These are phyloP conservation scores for Chrysemys picta DNA, from an alignment of 2,113 vertebrate species.

Conservation along the genomic window DNA sequence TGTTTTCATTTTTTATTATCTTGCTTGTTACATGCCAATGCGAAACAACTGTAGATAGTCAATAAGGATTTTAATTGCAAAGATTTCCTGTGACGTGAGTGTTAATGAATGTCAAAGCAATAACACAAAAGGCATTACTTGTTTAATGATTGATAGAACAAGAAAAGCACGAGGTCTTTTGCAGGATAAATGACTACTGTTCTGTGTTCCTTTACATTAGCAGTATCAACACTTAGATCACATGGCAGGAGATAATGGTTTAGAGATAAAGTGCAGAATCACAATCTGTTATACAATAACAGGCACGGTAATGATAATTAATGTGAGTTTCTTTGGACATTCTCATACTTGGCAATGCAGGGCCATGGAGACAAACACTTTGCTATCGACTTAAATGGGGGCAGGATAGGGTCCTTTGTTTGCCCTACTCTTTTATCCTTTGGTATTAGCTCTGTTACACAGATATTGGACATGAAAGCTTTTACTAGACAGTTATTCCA, in stretches of 20 bases:
- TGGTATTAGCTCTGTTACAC: not conserved
- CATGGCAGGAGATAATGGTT: constrained; percentile 78
- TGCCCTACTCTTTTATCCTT: not conserved
- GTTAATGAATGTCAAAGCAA: constrained; percentile 87
- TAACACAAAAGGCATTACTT: constrained; percentile 84
- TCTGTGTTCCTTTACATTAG: constrained; percentile 81
- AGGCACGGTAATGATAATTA: constrained; percentile 71
- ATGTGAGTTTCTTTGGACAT: constrained; percentile 62
- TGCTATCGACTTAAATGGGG: constrained; percentile 24
- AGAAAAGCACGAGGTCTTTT: constrained; percentile 83
- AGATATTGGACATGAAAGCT: not conserved
- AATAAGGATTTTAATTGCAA: constrained; percentile 81
- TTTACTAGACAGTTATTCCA: not conserved
- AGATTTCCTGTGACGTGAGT: constrained; percentile 85
- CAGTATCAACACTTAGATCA: constrained; percentile 81
- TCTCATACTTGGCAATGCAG: constrained; percentile 43
- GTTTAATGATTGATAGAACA: constrained; percentile 87
- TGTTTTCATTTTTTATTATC: constrained; percentile 76
- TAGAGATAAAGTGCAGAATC: constrained; percentile 73
- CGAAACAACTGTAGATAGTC: constrained; percentile 75
- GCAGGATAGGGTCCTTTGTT: not conserved
- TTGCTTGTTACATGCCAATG: constrained; percentile 59
- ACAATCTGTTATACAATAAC: constrained; percentile 76
- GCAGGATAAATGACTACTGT: constrained; percentile 84
- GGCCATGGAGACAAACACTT: not conserved